Conservation (phyloP, 2,888 invertebrate species). For the Prostheceraeus crozeri region DNA sequence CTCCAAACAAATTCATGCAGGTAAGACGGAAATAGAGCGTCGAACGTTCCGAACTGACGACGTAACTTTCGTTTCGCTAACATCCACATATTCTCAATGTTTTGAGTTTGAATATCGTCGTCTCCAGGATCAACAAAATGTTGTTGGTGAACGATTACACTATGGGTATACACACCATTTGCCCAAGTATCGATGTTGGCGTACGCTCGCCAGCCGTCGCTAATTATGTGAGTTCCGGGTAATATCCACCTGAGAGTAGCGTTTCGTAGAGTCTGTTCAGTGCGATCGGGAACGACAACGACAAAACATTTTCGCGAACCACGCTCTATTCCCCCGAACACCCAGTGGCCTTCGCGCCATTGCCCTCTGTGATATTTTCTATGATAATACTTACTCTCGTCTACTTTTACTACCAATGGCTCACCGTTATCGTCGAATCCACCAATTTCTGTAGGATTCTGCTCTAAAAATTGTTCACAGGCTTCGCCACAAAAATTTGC, state of each 20-base stretch:
- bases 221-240: slow-evolving; percentile 35
- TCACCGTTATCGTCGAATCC: slow-evolving; percentile 3
- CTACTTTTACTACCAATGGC: background rate
- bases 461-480: background rate
- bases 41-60: slow-evolving; percentile 5
- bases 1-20: slow-evolving; percentile 28
- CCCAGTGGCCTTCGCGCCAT: slow-evolving; percentile 5
- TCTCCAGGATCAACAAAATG: slow-evolving; percentile 29
- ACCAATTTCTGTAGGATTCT: background rate
- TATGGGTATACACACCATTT: slow-evolving; percentile 31
- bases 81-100: slow-evolving; percentile 18
- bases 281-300: slow-evolving; percentile 5
- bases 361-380: slow-evolving; percentile 7
- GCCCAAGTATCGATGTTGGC: background rate
- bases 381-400: background rate
- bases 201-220: slow-evolving; percentile 30
- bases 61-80: slow-evolving; percentile 26
- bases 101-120: slow-evolving; percentile 16
- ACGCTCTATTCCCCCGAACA: background rate
- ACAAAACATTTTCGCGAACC: background rate
- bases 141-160: background rate
- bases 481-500: background rate
- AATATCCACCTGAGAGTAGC: slow-evolving; percentile 61
- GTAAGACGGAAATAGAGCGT: background rate
- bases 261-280: slow-evolving; percentile 19